Evolutionary conservation across 30 jellyfish, hydroid and myxozoan species (phyloP), one percentile per base, ranked within the genome.

Genomic region (Hydractinia echinata): DNA sequence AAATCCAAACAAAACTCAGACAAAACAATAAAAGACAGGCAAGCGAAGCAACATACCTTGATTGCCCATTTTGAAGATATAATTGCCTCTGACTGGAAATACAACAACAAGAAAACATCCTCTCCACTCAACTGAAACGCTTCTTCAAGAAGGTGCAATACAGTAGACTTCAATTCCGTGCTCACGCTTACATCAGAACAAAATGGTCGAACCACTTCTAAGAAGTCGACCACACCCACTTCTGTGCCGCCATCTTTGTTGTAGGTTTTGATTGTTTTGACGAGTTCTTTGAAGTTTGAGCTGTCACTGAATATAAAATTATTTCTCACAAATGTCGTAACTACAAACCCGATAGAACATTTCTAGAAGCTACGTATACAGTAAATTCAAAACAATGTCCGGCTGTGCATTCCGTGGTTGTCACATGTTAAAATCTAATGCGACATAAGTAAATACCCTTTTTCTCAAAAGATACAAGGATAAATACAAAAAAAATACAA

Each of bases 151-250:
- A 87, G 66, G 61, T 86, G 91, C 64, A 91, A 64, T 5, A 91
- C 56, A 20, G 78, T 89, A 87, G 81, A 71, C 72, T 91, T 91
- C 73, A 81, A n/a, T 44, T 76, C 85, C 7, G 95, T 82, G 72
- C 60, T 74, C 52, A 83, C 88, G 66, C 55, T 88, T 13, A 85
- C 61, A 69, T 91, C 94, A 53, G 88, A 71, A 72, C 98, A 91
- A 72, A 91, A 73, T 76, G 95, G 94, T 79, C 98, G 85, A 54
- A 91, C 93, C 30, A 91, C 92, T 10, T 78, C 77, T 49, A 91
- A 76, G 39, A 91, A 91, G 77, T 91, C 96, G 19, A 77, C 92
- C 55, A 79, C 94, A 10, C 91, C 60, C 15, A 90, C 85, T 67
- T 83, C 72, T 3, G 53, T 67, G 10, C 96, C 96, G 51, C 79